Base-by-base conservation (phyloP, 2,113 vertebrate species). In the Xenopus tropicalis region DNA sequence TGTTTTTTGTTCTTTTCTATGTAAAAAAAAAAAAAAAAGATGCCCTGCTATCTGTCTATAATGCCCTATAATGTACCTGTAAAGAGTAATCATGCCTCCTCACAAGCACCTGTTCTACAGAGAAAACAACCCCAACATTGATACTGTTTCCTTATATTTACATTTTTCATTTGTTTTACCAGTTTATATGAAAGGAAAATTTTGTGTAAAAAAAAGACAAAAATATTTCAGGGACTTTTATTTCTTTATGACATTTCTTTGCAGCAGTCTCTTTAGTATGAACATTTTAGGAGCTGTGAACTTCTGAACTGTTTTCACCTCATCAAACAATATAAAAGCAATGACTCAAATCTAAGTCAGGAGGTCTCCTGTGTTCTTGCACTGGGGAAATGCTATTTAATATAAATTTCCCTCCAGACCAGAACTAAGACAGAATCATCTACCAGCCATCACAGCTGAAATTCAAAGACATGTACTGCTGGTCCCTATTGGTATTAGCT, bases 261-360 rank as follows among this genome's bases (percentile, higher is more conserved):
- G 29, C 6, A 14, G 20, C 24, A 75, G n/a, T 62, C 44, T 54
- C n/a, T 43, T 75, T 69, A 69, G 25, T 37, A 62, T 37, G 42
- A 48, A 42, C 57, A 68, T n/a, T 69, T 69, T 24, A 51, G 22
- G 14, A 62, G 14, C 16, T 42, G 19, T 75, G 58, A 69, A 68
- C 72, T 75, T 54, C 67, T 69, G 44, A 69, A 75, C 72, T 69
- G 24, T 61, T 65, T 62, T 42, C 24, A 61, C 72, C 57, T 68
- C 57, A 62, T 68, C 57, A 54, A 69, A 69, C 58, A 69, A 62
- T 62, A 69, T 74, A 66, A 74, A 74, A 67, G 72, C 23, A 61
- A 63, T 43, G 66, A 58, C 44, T 69, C 44, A 43, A 24, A 54
- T n/a, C 46, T 54, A 75, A 69, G 58, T 61, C 66, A 54, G 24